Evolutionary conservation across 30 jellyfish, hydroid and myxozoan species (phyloP).

Genomic region (Chrysaora quinquecirrha): DNA sequence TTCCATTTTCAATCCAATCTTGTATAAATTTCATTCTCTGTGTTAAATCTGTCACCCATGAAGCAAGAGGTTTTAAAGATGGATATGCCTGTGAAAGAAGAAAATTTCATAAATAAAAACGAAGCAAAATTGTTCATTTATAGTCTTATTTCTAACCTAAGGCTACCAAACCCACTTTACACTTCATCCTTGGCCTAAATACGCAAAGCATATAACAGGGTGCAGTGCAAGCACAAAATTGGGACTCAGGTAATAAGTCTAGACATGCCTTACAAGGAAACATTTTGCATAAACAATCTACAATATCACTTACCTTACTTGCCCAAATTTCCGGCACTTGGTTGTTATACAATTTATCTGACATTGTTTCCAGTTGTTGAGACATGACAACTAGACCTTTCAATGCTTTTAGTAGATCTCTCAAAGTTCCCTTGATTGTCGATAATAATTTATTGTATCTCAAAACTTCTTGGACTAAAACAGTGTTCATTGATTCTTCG

Average conservation of each 20-base stretch:
- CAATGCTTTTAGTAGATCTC: slow-evolving; percentile 86
- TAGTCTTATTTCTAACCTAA: too few relatives aligned
- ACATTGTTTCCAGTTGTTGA: slow-evolving; percentile 91
- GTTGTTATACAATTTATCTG: slow-evolving; percentile 77
- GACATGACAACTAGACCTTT: slow-evolving; percentile 97
- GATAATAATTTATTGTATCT: slow-evolving; percentile 84
- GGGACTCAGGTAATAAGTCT: too few relatives aligned
- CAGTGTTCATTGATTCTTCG: slow-evolving; percentile 97
- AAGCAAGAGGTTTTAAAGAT: slow-evolving; percentile 86
- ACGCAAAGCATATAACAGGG: too few relatives aligned
- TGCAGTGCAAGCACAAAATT: too few relatives aligned
- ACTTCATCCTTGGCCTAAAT: too few relatives aligned
- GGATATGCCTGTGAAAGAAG: slow-evolving; percentile 81
- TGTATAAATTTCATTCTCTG: slow-evolving; percentile 71
- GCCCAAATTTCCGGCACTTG: slow-evolving; percentile 97
- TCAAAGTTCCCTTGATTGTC: slow-evolving; percentile 61
- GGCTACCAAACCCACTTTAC: too few relatives aligned
- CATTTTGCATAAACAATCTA: not conserved
- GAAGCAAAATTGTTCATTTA: not conserved
- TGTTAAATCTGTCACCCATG: slow-evolving; percentile 89
- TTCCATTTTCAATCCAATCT: slow-evolving; percentile 90
- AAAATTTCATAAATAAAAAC: not conserved
- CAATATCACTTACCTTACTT: slow-evolving; percentile 66
- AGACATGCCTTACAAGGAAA: too few relatives aligned
- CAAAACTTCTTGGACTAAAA: slow-evolving; percentile 83